Conservation (phyloP, 1,140 invertebrate species). For the Drosophila busckii region DNA sequence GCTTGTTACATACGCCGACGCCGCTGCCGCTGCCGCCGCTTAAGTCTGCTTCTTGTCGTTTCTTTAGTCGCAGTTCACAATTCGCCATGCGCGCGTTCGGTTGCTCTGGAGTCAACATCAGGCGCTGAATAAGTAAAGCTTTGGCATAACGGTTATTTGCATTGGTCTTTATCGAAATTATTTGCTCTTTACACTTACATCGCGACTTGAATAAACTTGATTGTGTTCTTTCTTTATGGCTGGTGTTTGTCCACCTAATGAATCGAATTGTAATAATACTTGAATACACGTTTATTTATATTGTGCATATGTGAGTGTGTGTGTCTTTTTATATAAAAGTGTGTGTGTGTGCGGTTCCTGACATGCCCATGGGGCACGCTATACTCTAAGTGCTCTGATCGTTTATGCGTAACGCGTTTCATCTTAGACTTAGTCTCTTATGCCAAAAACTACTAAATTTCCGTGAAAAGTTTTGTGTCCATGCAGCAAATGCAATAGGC, state of each 20-base stretch:
- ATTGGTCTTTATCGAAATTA: slow-evolving; percentile 8
- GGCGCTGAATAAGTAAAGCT: slow-evolving; percentile 16
- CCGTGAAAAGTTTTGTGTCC: slow-evolving; percentile 27
- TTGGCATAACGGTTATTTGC: slow-evolving; percentile 1
- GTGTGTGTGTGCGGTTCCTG: neutral
- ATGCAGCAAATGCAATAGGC: slow-evolving; percentile 23
- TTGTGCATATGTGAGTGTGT: neutral
- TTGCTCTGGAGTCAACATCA: slow-evolving; percentile 28
- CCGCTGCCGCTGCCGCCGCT: slow-evolving; percentile 5
- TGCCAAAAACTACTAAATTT: slow-evolving; percentile 28
- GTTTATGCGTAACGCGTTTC: slow-evolving; percentile 29
- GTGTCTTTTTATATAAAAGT: too few relatives aligned
- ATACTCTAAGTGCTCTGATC: slow-evolving; percentile 35
- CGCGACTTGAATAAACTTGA: neutral
- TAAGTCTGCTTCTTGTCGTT: slow-evolving; percentile 34
- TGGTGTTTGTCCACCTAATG: too few relatives aligned
- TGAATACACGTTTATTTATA: too few relatives aligned
- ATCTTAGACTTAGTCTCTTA: slow-evolving; percentile 5
- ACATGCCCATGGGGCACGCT: too few relatives aligned
- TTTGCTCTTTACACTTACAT: slow-evolving; percentile 17
- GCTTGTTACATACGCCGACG: neutral
- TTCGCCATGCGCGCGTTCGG: slow-evolving; percentile 60
- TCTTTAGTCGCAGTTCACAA: slow-evolving; percentile 55
- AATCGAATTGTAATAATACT: too few relatives aligned
- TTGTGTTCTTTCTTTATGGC: slow-evolving; percentile 1